Evolutionary conservation across 2,797 vertebrate species (phyloP).

Genomic region (Rhadinocentrus ornatus): DNA sequence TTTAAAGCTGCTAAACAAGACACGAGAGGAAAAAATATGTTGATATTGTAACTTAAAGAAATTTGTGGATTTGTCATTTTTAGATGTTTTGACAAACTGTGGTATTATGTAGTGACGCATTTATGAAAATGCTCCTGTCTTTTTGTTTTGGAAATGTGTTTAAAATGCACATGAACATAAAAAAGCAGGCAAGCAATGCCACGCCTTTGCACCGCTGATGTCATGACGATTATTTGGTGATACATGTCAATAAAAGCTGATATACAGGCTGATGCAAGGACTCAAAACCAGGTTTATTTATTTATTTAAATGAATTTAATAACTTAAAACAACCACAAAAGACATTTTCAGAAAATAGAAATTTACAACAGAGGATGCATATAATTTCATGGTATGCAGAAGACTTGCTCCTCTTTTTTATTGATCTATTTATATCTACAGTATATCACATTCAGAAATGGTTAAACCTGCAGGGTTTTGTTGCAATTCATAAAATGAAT

Average conservation of each 20-base stretch:
- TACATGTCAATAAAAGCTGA: not conserved
- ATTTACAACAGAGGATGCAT: not conserved
- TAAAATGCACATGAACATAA: not conserved
- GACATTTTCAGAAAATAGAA: not conserved
- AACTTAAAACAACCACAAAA: not conserved
- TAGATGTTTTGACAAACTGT: too few relatives aligned
- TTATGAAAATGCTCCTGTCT: not conserved
- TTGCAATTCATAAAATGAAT: not conserved
- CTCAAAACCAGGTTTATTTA: not conserved
- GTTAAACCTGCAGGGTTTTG: not conserved
- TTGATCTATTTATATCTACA: not conserved
- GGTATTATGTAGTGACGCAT: not conserved
- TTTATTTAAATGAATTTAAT: not conserved
- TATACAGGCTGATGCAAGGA: not conserved
- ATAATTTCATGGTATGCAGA: not conserved
- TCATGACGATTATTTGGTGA: not conserved
- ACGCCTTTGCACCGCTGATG: not conserved
- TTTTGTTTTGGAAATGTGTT: not conserved
- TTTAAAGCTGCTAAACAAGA: not conserved
- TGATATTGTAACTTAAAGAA: not conserved
- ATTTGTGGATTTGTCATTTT: not conserved
- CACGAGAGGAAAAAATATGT: not conserved
- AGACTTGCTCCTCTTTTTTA: constrained; percentile 2
- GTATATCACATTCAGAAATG: not conserved
- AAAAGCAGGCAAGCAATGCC: not conserved